phyloP scores from a whole-genome alignment of 1,140 invertebrate genomes.

The Aphelinus certus region DNA sequence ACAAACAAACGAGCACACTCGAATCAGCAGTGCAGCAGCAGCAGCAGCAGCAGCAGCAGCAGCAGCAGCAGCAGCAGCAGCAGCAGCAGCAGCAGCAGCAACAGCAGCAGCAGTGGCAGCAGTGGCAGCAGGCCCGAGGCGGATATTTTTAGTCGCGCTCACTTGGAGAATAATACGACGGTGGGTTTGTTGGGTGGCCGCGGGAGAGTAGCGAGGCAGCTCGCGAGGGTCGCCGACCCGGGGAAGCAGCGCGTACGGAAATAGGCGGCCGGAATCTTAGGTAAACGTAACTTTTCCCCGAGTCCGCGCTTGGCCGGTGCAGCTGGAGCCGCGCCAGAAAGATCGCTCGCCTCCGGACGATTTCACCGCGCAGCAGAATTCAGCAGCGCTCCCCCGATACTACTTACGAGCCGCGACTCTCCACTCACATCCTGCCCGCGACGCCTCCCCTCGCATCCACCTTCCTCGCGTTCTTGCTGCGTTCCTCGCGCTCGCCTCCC shows the following conservation, averaged over 20 bases:
- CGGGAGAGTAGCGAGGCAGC: not conserved
- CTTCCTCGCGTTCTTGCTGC: not conserved
- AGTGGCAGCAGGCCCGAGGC: not conserved
- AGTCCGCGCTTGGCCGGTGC: slow-evolving; percentile 42
- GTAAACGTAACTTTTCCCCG: slow-evolving; percentile 60
- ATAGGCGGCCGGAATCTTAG: slow-evolving; percentile 59
- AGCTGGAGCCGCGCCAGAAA: slow-evolving; percentile 50
- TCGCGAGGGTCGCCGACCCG: slow-evolving; percentile 54
- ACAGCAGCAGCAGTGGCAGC: too few relatives aligned
- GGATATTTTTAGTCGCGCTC: slow-evolving; percentile 29
- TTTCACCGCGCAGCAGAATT: slow-evolving; percentile 39
- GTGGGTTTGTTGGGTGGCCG: slow-evolving; percentile 11
- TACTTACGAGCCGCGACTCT: too few relatives aligned
- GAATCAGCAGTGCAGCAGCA: too few relatives aligned
- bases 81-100: too few relatives aligned
- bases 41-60: too few relatives aligned
- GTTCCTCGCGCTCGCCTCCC: not conserved
- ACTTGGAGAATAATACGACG: slow-evolving; percentile 33
- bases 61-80: too few relatives aligned
- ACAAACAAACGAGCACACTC: too few relatives aligned
- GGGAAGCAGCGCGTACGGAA: slow-evolving; percentile 50
- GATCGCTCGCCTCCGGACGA: slow-evolving; percentile 49
- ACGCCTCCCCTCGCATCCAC: not conserved
- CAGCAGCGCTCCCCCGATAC: not conserved
- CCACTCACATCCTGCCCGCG: too few relatives aligned